Conservation (phyloP, 1,140 invertebrate species). For the Trypoxylus dichotomus region DNA sequence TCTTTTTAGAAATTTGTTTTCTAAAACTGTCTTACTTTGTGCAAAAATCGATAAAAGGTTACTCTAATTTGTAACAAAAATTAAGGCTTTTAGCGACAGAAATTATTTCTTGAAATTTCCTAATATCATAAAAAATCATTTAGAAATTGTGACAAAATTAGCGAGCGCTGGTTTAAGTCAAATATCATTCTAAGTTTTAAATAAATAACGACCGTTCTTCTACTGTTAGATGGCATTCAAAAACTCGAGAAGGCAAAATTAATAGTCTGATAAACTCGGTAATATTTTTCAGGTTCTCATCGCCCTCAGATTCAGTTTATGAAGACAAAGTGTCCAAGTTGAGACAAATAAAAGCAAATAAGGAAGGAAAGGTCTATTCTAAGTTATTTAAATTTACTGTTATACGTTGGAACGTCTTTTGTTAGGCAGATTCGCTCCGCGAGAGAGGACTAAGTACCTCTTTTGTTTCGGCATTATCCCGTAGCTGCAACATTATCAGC, state of each 20-base stretch:
- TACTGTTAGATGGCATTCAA: neutral
- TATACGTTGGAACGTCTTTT: conserved; percentile 37
- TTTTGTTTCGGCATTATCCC: conserved; percentile 38
- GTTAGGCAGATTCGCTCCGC: conserved; percentile 29
- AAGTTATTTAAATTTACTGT: conserved; percentile 41
- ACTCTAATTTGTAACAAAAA: too few relatives aligned
- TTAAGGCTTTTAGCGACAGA: too few relatives aligned
- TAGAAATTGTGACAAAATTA: neutral
- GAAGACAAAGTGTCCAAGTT: conserved; percentile 38
- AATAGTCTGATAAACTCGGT: neutral
- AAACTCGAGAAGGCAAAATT: neutral
- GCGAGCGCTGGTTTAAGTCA: too few relatives aligned
- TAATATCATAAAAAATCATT: too few relatives aligned
- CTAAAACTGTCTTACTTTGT: too few relatives aligned
- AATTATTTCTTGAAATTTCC: too few relatives aligned
- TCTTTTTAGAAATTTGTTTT: too few relatives aligned
- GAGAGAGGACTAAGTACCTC: conserved; percentile 31
- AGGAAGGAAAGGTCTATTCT: conserved; percentile 35
- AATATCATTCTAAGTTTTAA: too few relatives aligned
- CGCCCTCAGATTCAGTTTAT: conserved; percentile 31
- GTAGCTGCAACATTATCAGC: conserved; percentile 36
- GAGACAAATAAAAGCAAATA: conserved; percentile 37
- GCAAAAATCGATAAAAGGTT: too few relatives aligned
- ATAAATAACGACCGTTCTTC: too few relatives aligned
- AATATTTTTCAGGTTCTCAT: conserved; percentile 13